These are phyloP conservation scores for Drosophila arawakana DNA, from an alignment of 1,140 invertebrate genomes.

Conservation along the genomic window DNA sequence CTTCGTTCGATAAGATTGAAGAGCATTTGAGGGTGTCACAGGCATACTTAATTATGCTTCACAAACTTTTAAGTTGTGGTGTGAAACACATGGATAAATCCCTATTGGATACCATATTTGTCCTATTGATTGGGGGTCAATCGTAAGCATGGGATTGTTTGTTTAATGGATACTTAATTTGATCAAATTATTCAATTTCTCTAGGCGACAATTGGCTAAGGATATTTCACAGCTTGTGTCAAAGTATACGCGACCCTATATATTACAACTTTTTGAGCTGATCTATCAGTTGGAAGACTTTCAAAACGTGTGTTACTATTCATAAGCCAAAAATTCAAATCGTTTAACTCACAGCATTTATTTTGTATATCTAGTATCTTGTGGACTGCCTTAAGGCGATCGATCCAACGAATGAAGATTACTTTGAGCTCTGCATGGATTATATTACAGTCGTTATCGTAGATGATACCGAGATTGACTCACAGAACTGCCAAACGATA, in stretches of 20 bases:
- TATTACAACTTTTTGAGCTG: slow-evolving; percentile 34
- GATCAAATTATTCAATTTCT: not conserved
- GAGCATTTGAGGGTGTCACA: slow-evolving; percentile 29
- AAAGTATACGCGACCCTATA: slow-evolving; percentile 37
- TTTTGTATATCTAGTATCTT: slow-evolving; percentile 34
- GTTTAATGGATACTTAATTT: not conserved
- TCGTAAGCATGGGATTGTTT: slow-evolving; percentile 20
- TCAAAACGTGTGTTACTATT: slow-evolving; percentile 38
- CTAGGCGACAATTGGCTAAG: slow-evolving; percentile 15
- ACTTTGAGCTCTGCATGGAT: slow-evolving; percentile 39
- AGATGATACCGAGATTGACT: slow-evolving; percentile 16
- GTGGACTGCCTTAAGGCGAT: not conserved
- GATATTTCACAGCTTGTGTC: slow-evolving; percentile 26
- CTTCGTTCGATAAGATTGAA: slow-evolving; percentile 29
- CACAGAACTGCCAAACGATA: slow-evolving; percentile 30
- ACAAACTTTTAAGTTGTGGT: slow-evolving; percentile 37
- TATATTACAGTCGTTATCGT: slow-evolving; percentile 38
- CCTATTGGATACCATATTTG: slow-evolving; percentile 28
- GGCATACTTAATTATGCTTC: slow-evolving; percentile 47
- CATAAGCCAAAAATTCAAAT: not conserved
- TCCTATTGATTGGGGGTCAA: slow-evolving; percentile 32
- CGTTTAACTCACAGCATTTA: not conserved
- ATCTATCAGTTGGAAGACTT: slow-evolving; percentile 48
- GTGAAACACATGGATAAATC: slow-evolving; percentile 17
- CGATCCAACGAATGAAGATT: slow-evolving; percentile 3